These are phyloP conservation scores for Mormyrus iriodes DNA, from an alignment of 2,113 vertebrate species.

Conservation along the genomic window DNA sequence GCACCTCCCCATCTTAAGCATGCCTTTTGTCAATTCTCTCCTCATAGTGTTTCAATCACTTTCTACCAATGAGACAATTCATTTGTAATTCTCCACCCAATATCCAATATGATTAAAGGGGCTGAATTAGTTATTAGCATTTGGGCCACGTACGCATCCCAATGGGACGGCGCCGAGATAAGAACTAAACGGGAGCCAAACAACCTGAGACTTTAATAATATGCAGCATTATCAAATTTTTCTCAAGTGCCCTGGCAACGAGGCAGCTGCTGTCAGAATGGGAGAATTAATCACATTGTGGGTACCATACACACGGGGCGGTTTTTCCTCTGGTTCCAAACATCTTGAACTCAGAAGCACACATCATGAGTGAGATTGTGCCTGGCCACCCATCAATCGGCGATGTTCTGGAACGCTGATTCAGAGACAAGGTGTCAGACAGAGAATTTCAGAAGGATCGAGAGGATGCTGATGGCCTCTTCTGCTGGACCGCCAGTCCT, in stretches of 20 bases:
- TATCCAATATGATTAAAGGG: not conserved
- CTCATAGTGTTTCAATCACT: not conserved
- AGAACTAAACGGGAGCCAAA: not conserved
- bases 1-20: not conserved
- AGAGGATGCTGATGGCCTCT: not conserved
- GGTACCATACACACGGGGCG: not conserved
- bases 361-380: not conserved
- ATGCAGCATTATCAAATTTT: not conserved
- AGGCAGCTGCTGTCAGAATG: slow-evolving; percentile 15
- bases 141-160: not conserved
- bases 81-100: slow-evolving; percentile 1
- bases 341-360: not conserved
- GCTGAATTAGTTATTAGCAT: not conserved
- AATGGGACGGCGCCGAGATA: not conserved
- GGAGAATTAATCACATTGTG: slow-evolving; percentile 9
- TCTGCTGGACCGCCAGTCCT: not conserved
- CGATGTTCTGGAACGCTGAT: not conserved
- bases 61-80: not conserved
- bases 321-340: slow-evolving; percentile 4
- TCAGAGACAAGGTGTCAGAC: slow-evolving; percentile 1
- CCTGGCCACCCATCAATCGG: not conserved
- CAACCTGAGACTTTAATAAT: slow-evolving; percentile 6
- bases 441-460: not conserved
- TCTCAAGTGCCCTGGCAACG: not conserved
- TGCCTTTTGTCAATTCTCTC: not conserved